phyloP scores from a whole-genome alignment of 2,113 vertebrate species.

The Cettia cetti region DNA sequence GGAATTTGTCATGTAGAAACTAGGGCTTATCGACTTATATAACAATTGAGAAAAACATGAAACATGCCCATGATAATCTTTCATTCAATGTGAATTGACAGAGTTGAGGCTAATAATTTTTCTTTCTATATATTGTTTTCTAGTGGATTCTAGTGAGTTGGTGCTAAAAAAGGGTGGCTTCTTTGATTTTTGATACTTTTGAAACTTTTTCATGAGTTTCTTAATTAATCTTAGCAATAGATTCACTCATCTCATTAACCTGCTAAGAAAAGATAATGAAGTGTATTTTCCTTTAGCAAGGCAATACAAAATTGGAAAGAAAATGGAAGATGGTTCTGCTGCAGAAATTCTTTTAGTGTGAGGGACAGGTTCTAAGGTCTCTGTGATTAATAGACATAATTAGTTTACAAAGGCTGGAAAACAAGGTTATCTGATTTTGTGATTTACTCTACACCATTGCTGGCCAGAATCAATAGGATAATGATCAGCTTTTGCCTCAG shows the following conservation, averaged over 20 bases:
- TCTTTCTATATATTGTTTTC: not conserved
- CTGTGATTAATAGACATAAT: conserved; percentile 76
- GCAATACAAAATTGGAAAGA: not conserved
- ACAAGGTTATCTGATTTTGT: conserved; percentile 68
- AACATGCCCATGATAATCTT: not conserved
- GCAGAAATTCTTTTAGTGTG: conserved; percentile 18
- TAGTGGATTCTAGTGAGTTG: not conserved
- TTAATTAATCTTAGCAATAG: not conserved
- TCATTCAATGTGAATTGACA: not conserved
- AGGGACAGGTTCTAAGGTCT: conserved; percentile 30
- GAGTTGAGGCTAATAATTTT: not conserved
- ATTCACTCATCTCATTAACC: not conserved
- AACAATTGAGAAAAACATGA: not conserved
- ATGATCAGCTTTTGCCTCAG: conserved; percentile 47
- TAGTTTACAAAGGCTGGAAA: conserved; percentile 70
- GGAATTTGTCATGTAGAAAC: not conserved
- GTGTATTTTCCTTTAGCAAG: not conserved
- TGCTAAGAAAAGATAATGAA: conserved; percentile 10
- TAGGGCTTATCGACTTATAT: not conserved
- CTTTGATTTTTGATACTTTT: not conserved
- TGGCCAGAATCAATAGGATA: conserved; percentile 64
- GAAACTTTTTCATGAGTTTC: not conserved
- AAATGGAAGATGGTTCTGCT: not conserved
- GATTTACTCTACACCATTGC: conserved; percentile 3
- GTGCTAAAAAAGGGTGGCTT: not conserved